phyloP scores from a whole-genome alignment of 1,140 invertebrate genomes.

The Ips typographus region DNA sequence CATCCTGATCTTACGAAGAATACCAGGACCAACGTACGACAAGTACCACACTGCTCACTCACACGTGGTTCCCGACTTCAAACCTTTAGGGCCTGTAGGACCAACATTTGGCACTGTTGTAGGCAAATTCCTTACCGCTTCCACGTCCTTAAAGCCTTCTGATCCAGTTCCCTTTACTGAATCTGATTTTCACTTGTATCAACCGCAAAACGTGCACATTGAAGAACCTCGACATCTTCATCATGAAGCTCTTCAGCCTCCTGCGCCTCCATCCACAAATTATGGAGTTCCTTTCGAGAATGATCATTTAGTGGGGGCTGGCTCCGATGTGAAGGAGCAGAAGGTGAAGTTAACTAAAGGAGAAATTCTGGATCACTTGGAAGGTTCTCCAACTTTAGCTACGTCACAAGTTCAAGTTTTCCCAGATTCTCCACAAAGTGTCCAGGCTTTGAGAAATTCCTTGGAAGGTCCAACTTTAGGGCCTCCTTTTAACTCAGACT shows the following conservation, averaged over 20 bases:
- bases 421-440: slow-evolving; percentile 20
- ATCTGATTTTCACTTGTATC: slow-evolving; percentile 7
- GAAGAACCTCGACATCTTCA: slow-evolving; percentile 18
- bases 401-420: slow-evolving; percentile 20
- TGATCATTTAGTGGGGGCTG: slow-evolving; percentile 20
- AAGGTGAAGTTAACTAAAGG: slow-evolving; percentile 28
- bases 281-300: slow-evolving; percentile 23
- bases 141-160: slow-evolving; percentile 40
- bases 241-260: slow-evolving; percentile 2
- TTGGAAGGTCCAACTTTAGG: background rate
- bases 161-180: slow-evolving; percentile 36
- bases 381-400: slow-evolving; percentile 19
- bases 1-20: slow-evolving; percentile 45
- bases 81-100: slow-evolving; percentile 32
- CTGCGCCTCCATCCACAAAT: slow-evolving; percentile 2
- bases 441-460: slow-evolving; percentile 13
- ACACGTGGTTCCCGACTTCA: slow-evolving; percentile 35
- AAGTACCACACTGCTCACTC: slow-evolving; percentile 26
- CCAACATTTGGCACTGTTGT: slow-evolving; percentile 40
- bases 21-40: slow-evolving; percentile 31
- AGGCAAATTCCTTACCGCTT: slow-evolving; percentile 43
- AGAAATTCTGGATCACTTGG: slow-evolving; percentile 21
- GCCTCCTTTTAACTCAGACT: slow-evolving; percentile 18
- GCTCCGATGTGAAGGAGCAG: slow-evolving; percentile 20
- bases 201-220: slow-evolving; percentile 16